Evolutionary conservation across 2,797 vertebrate genomes (phyloP), one percentile per base, ranked within the genome.

Genomic region (Pipistrellus nathusii): DNA sequence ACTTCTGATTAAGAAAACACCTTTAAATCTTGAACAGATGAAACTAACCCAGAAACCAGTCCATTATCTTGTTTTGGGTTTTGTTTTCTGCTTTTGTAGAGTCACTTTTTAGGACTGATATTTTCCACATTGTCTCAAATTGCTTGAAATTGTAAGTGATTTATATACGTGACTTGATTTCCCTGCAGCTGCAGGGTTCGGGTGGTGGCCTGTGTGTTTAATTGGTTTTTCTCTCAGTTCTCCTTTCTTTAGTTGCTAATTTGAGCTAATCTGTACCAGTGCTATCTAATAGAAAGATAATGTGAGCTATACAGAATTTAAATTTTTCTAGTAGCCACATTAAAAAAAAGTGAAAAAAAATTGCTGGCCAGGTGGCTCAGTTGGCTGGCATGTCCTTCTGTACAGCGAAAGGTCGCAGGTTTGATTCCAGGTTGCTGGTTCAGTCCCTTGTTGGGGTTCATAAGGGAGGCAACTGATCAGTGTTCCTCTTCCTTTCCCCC

Each of bases 1-100:
- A 32, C 17, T 84, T 91, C 71, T 89, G 27, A 38, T 68, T 69
- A 25, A 44, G 72, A 55, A 55, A 93, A 59, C 92, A 25, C 32
- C 14, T 21, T 21, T 3, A 3, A n/a, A 44, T 21, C 32, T 32
- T 41, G 32, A 64, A 21, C 46, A 62, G 21, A 44, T 6, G 57
- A 27, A 76, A 35, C 53, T 15, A 81, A 51, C 55, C 15, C 41
- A 41, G 77, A 87, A 81, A 32, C 32, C 0, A 0, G 53, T 9
- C 1, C 10, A 11, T 27, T 21, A 4, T 62, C 55, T 30, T n/a
- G 53, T 13, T n/a, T 38, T 53, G 12, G 0, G 3, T 76, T 76
- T 38, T 53, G 15, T n/a, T 72, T 59, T 35, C 35, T 78, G 48
- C 18, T 69, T 85, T 38, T 41, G 14, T 35, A 11, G 27, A 13